Conservation (phyloP, 2,797 vertebrate genomes). For the Amblyopsis hoosieri region DNA sequence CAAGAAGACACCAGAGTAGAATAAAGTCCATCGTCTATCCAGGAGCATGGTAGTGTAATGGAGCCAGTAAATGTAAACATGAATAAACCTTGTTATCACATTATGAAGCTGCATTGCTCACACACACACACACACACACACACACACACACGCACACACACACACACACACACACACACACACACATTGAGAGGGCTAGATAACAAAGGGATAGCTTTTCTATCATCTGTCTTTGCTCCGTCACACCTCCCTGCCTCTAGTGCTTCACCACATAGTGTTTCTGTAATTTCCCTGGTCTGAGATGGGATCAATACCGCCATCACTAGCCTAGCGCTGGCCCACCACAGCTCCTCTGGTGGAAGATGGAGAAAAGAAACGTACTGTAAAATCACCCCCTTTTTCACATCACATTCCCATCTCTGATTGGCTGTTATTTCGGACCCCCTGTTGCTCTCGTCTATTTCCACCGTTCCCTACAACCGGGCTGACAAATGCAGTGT, state of each 20-base stretch:
- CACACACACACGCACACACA: too few relatives aligned
- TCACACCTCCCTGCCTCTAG: background rate
- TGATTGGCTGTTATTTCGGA: background rate
- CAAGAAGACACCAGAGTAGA: constrained; percentile 11
- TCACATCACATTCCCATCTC: background rate
- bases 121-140: background rate
- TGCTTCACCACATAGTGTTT: constrained; percentile 33
- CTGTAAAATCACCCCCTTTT: constrained; percentile 18
- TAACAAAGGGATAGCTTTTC: background rate
- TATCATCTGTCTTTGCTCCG: background rate
- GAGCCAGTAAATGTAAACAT: too few relatives aligned
- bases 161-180: background rate
- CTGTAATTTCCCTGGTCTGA: constrained; percentile 58
- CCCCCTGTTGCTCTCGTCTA: background rate
- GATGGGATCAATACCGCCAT: constrained; percentile 63
- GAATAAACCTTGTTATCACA: too few relatives aligned
- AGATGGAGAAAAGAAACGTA: constrained; percentile 55
- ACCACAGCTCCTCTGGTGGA: constrained; percentile 65
- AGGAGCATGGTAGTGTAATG: too few relatives aligned
- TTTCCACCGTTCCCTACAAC: background rate
- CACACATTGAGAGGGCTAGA: constrained; percentile 1
- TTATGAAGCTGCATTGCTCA: too few relatives aligned
- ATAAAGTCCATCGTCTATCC: background rate
- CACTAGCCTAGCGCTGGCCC: constrained; percentile 64
- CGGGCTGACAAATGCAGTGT: background rate